Evolutionary conservation across 2,888 invertebrate species (phyloP).

Genomic region (Spatulosminthurus flaviceps): DNA sequence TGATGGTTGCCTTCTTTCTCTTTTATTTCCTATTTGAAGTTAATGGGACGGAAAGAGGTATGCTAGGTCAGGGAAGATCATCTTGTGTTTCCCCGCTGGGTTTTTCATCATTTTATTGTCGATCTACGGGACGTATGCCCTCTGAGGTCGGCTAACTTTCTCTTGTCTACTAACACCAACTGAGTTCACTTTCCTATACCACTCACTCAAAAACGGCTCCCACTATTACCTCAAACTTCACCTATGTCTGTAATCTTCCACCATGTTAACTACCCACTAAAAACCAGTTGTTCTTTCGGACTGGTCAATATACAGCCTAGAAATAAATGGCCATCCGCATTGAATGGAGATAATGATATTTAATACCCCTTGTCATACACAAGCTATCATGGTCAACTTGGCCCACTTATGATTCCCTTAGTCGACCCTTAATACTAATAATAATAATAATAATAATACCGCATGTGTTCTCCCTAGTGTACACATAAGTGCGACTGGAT

Average conservation of each 20-base stretch:
- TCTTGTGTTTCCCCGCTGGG: conserved; percentile 54
- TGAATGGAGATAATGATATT: background rate
- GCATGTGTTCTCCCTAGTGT: background rate
- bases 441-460: conserved; percentile 18
- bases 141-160: conserved; percentile 42
- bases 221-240: background rate
- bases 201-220: conserved; percentile 32
- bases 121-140: conserved; percentile 31
- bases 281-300: background rate
- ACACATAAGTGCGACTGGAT: too few relatives aligned
- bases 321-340: background rate
- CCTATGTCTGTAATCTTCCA: too few relatives aligned
- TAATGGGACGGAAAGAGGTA: conserved; percentile 55
- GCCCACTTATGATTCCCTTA: background rate
- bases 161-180: conserved; percentile 37
- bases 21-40: conserved; percentile 21
- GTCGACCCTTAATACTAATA: background rate
- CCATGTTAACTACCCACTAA: too few relatives aligned
- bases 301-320: background rate
- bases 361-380: conserved; percentile 11
- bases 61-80: conserved; percentile 60
- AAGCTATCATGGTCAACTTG: background rate
- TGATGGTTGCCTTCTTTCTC: background rate
- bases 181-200: conserved; percentile 34
- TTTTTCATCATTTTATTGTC: conserved; percentile 63